These are phyloP conservation scores for Phyllotreta cruciferae DNA, from an alignment of 2,888 invertebrate genomes.

Conservation along the genomic window DNA sequence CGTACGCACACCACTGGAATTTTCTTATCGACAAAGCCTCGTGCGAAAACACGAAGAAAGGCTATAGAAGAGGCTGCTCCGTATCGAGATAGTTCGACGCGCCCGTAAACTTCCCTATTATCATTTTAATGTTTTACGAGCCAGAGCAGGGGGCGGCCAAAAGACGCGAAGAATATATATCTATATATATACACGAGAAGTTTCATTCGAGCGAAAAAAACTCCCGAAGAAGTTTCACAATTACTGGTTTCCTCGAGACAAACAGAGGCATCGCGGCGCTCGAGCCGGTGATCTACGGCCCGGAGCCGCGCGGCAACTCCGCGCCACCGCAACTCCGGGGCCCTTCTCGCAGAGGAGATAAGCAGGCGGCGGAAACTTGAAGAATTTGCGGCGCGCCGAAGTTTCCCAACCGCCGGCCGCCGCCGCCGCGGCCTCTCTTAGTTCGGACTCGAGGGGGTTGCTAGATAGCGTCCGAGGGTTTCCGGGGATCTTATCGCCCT, in stretches of 20 bases:
- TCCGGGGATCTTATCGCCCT: constrained; percentile 2
- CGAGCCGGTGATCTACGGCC: not conserved
- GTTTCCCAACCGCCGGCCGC: constrained; percentile 42
- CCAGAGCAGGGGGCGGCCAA: constrained; percentile 17
- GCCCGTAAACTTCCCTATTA: constrained; percentile 54
- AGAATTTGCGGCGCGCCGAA: constrained; percentile 46
- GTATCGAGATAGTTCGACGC: constrained; percentile 55
- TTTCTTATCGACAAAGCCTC: constrained; percentile 37
- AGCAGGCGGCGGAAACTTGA: constrained; percentile 45
- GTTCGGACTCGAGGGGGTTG: constrained; percentile 24
- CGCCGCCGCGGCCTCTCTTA: constrained; percentile 48
- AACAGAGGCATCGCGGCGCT: constrained; percentile 1
- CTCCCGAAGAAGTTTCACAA: too few relatives aligned
- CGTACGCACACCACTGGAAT: constrained; percentile 24
- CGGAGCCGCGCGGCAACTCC: constrained; percentile 11
- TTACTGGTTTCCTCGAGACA: not conserved
- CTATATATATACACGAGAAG: too few relatives aligned
- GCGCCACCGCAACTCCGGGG: constrained; percentile 35
- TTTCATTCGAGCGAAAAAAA: too few relatives aligned
- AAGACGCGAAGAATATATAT: too few relatives aligned
- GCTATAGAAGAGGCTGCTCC: constrained; percentile 16
- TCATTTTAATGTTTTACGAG: constrained; percentile 56
- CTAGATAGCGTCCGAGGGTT: constrained; percentile 24
- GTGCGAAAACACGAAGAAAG: constrained; percentile 33
- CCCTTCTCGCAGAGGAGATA: constrained; percentile 40